A percentile compares a stretch with the other conserved stretches of the same genome.
phyloP scores from a whole-genome alignment of 2,888 invertebrate species.

The Drosophila mimica region DNA sequence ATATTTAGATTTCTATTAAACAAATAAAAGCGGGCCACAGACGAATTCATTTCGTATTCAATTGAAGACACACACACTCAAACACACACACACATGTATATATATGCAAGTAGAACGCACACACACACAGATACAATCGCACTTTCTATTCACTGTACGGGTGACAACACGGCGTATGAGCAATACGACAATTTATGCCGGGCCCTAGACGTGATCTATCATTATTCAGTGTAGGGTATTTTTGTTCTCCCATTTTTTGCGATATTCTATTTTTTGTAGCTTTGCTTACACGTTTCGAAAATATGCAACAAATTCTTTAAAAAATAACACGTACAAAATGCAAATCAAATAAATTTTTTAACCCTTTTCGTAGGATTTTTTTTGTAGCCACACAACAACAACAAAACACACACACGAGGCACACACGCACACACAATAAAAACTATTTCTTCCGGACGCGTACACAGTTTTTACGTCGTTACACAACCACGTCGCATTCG shows the following conservation, averaged over 20 bases:
- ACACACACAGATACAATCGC: slow-evolving; percentile 45
- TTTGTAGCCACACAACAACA: slow-evolving; percentile 29
- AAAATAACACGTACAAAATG: slow-evolving; percentile 12
- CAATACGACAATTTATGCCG: slow-evolving; percentile 33
- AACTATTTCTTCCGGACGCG: slow-evolving; percentile 44
- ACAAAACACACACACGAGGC: slow-evolving; percentile 6
- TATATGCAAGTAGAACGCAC: slow-evolving; percentile 21
- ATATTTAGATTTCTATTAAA: slow-evolving; percentile 72
- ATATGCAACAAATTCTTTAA: slow-evolving; percentile 22
- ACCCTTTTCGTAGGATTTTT: slow-evolving; percentile 32
- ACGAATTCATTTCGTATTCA: slow-evolving; percentile 47
- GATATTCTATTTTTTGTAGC: slow-evolving; percentile 10
- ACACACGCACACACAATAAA: slow-evolving; percentile 32
- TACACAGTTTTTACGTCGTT: slow-evolving; percentile 69
- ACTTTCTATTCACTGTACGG: slow-evolving; percentile 47
- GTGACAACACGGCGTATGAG: slow-evolving; percentile 65
- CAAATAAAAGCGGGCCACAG: slow-evolving; percentile 71
- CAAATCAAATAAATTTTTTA: slow-evolving; percentile 37
- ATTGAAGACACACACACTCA: slow-evolving; percentile 36
- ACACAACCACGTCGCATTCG: slow-evolving; percentile 83
- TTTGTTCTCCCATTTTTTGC: neutral
- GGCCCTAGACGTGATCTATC: slow-evolving; percentile 31
- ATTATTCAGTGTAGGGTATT: slow-evolving; percentile 8
- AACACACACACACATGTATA: slow-evolving; percentile 20
- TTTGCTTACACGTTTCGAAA: slow-evolving; percentile 51